A percentile compares a stretch with the other conserved stretches of the same genome.
Evolutionary conservation across 2,888 invertebrate species (phyloP).

Genomic region (Cosmopolites sordidus): DNA sequence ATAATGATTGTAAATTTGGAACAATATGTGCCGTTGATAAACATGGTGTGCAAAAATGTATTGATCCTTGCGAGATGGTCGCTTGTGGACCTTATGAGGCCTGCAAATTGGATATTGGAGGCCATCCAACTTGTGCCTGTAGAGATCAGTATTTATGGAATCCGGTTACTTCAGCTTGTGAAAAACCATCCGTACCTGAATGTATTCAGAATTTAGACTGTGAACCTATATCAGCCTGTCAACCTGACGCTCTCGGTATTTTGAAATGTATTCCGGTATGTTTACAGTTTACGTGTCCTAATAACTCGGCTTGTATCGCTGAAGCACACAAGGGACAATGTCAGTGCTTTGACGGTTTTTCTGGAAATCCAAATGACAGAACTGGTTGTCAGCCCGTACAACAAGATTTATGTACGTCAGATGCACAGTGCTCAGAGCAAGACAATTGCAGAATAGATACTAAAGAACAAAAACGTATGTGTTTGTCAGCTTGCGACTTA

Average conservation of each 20-base stretch:
- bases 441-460: conserved; percentile 68
- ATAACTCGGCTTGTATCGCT: conserved; percentile 76
- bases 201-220: conserved; percentile 71
- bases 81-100: conserved; percentile 80
- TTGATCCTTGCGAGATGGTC: conserved; percentile 74
- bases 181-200: conserved; percentile 82
- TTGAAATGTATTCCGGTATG: conserved; percentile 78
- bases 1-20: conserved; percentile 68
- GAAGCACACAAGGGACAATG: conserved; percentile 72
- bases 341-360: conserved; percentile 76
- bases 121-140: conserved; percentile 75
- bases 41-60: conserved; percentile 64
- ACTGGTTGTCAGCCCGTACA: conserved; percentile 74
- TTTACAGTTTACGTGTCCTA: conserved; percentile 75
- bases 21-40: conserved; percentile 65
- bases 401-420: conserved; percentile 72
- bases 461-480: conserved; percentile 57
- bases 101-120: conserved; percentile 64
- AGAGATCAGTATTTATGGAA: conserved; percentile 77
- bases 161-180: conserved; percentile 74
- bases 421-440: conserved; percentile 78
- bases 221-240: conserved; percentile 64
- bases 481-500: conserved; percentile 73
- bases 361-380: conserved; percentile 86
- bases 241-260: conserved; percentile 80